Base-by-base conservation (phyloP, 2,797 vertebrate species). In the Rhynchonycteris naso region DNA sequence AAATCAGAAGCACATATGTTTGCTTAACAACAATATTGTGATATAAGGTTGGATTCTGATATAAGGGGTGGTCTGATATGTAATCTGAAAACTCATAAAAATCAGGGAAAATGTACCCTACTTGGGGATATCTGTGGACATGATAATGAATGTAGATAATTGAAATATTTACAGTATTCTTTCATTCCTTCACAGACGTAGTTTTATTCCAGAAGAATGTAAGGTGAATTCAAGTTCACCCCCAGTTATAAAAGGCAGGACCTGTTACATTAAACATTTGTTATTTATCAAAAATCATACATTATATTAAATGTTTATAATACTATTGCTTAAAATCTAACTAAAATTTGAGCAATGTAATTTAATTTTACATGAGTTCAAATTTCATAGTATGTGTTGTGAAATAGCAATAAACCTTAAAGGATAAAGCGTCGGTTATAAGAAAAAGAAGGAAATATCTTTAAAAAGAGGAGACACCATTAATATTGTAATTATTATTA, bases 341-440 rank as follows among this genome's bases (percentile, higher is more conserved):
- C 72, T 88, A 84, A 85, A 83, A 59, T 78, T 59, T 66, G 50
- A 78, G 52, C 33, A 30, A 58, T 38, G 35, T 35, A 30, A 65
- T 88, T 95, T 63, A 83, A 58, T 56, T 92, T 91, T 43, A 78
- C 38, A 38, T 5, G 66, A 82, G 30, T 88, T 35, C 78, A 72
- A 68, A 56, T 68, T 61, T 80, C 72, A 68, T 14, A 7, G 13
- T 18, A 33, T 18, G 43, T 11, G 35, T 68, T 59, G 33, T 30
- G 71, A 24, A 7, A 86, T 43, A 95, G 14, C 3, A 83, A 28
- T 65, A 14, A 82, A 18, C 47, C 87, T 90, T 50, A 76, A 71
- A 93, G 58, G 19, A 58, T 28, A 14, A 9, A 63, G 16, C 11
- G 50, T 38, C 6, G 59, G 38, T 28, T 86, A 28, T 35, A 35